Base-by-base conservation (phyloP, 2,113 vertebrate species). In the Buteo buteo region DNA sequence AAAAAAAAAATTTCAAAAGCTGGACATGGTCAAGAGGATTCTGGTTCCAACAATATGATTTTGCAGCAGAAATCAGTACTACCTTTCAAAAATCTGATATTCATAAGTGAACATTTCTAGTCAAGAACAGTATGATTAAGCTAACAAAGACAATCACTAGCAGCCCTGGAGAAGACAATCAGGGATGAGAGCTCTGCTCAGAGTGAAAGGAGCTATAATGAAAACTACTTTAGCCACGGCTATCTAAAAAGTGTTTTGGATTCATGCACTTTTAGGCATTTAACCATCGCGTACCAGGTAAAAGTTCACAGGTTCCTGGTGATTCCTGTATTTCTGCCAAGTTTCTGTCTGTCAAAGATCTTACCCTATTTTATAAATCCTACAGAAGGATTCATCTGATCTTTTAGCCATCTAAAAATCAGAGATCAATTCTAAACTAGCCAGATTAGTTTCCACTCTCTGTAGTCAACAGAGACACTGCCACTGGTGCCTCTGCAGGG, bases 221-320 rank as follows among this genome's bases (percentile, higher is more conserved):
- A 93, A 87, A 92, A 67, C 9, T 69, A 50, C 90, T 93, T 93
- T 87, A 90, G 80, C 25, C 73, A 82, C 9, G 26, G 91, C 86
- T 93, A 54, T 76, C 70, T 90, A 67, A 59, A 82, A 70, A 88
- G 32, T 73, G 86, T 77, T 93, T 70, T 90, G 45, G 61, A 88
- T 96, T 95, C 54, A 90, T 83, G 42, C 10, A 15, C 52, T 95
- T 95, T 94, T 93, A 93, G 47, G 72, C 15, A 45, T 81, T 97
- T 97, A 97, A 92, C 83, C 38, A 82, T 92, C 47, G 28, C 13
- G 4, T 55, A 86, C 3, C 19, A 64, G 42, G 70, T 52, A 54
- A 54, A 94, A 65, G 16, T 72, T 93, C 57, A 86, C 40, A 73
- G 24, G 28, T 72, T 52, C 76, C 67, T 83, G 25, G 24, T 17